Conservation (phyloP, 2,113 vertebrate species). For the Empidonax traillii region DNA sequence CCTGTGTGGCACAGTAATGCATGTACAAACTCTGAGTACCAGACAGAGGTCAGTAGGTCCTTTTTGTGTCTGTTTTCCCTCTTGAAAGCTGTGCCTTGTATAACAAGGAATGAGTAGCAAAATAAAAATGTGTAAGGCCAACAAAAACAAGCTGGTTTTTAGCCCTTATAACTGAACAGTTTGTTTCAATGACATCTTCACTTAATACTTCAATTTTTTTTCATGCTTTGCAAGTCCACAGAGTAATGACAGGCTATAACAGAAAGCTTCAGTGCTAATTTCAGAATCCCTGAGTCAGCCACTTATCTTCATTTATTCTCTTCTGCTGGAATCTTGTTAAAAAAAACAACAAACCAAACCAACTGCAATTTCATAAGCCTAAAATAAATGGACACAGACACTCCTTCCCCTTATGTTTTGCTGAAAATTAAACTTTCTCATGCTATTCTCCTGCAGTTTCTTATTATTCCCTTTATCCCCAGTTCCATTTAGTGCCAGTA, state of each 20-base stretch:
- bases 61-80: background rate
- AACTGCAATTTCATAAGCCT: background rate
- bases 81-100: background rate
- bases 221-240: conserved; percentile 7
- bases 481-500: background rate
- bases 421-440: conserved; percentile 3
- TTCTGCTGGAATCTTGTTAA: background rate
- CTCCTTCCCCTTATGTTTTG: background rate
- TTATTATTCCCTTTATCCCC: background rate
- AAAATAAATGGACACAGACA: background rate
- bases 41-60: background rate
- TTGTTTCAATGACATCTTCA: conserved; percentile 30
- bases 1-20: background rate
- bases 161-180: background rate
- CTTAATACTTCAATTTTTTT: conserved; percentile 20
- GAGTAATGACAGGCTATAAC: background rate
- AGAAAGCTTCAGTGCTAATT: conserved; percentile 17
- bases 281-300: conserved; percentile 47
- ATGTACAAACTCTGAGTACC: background rate
- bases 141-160: background rate
- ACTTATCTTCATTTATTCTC: conserved; percentile 46
- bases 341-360: background rate
- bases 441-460: background rate
- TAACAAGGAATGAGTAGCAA: background rate
- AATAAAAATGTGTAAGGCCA: background rate